These are phyloP conservation scores for Malacoctenus gilli DNA, from an alignment of 2,797 vertebrate species.

Conservation along the genomic window DNA sequence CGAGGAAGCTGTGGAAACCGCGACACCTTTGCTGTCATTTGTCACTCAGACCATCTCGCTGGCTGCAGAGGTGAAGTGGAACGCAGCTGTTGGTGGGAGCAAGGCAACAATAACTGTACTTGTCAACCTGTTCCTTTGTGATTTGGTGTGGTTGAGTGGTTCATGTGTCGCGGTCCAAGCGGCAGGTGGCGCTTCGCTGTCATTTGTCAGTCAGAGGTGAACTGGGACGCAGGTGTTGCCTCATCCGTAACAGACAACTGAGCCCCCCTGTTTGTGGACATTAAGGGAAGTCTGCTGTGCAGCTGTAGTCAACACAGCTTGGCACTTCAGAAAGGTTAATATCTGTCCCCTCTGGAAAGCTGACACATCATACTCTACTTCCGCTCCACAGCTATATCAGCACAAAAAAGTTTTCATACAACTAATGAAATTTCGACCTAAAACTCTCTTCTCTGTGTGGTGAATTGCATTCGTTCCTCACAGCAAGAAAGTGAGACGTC, in stretches of 20 bases:
- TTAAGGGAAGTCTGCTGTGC: constrained; percentile 18
- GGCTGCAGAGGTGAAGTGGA: constrained; percentile 57
- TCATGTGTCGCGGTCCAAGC: constrained; percentile 17
- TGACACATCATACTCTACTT: constrained; percentile 17
- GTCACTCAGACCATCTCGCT: constrained; percentile 55
- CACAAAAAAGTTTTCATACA: constrained; percentile 11
- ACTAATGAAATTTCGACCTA: not conserved
- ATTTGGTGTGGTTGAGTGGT: constrained; percentile 34
- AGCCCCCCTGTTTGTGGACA: constrained; percentile 24
- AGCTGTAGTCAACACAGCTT: constrained; percentile 18
- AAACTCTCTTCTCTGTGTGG: not conserved
- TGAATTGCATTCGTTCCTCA: no score
- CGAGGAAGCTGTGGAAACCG: constrained; percentile 33
- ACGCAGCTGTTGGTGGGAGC: constrained; percentile 61
- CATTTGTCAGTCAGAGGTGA: constrained; percentile 65
- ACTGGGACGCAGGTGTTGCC: constrained; percentile 32
- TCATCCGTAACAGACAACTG: constrained; percentile 19
- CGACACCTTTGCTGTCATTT: constrained; percentile 65
- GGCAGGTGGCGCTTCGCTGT: constrained; percentile 42
- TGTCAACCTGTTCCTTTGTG: constrained; percentile 58
- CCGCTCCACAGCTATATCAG: constrained; percentile 10
- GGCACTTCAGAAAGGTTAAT: constrained; percentile 53
- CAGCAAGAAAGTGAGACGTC: no score
- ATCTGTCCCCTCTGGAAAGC: constrained; percentile 34
- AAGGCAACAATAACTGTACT: constrained; percentile 63